Evolutionary conservation across 2,797 vertebrate species (phyloP).

Genomic region (Myotis myotis): DNA sequence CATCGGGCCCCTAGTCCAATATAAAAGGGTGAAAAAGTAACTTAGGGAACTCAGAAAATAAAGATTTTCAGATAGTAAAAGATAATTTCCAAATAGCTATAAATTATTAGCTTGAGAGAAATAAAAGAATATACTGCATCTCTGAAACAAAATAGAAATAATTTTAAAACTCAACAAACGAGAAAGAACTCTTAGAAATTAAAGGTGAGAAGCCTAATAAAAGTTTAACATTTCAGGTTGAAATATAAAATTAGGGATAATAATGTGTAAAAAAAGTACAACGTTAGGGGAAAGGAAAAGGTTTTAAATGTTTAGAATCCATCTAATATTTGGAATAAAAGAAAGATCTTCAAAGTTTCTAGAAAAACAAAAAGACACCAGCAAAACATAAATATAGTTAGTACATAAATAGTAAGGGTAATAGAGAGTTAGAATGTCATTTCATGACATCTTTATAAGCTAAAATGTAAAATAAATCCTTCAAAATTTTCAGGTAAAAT

Average conservation of each 20-base stretch:
- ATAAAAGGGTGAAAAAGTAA: background rate
- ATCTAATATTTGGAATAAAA: background rate
- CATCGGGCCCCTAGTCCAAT: background rate
- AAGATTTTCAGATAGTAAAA: background rate
- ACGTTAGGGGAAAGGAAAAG: background rate
- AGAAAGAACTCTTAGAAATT: background rate
- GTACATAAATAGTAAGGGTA: background rate
- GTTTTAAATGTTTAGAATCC: background rate
- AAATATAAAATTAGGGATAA: constrained; percentile 12
- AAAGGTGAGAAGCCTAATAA: background rate
- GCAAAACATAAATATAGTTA: background rate
- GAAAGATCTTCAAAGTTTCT: background rate
- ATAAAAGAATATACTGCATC: background rate
- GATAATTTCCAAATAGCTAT: background rate
- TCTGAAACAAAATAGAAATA: constrained; percentile 3
- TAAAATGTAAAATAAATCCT: background rate
- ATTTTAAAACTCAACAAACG: background rate
- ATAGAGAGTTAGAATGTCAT: background rate
- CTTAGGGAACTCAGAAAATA: background rate
- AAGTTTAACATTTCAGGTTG: background rate
- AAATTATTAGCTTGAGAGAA: background rate
- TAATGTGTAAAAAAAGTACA: background rate
- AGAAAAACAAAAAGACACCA: background rate
- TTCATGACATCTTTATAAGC: background rate
- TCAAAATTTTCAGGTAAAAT: background rate